Evolutionary conservation across 2,113 vertebrate species (phyloP), one percentile per base, ranked within the genome.

Genomic region (Ornithorhynchus anatinus): DNA sequence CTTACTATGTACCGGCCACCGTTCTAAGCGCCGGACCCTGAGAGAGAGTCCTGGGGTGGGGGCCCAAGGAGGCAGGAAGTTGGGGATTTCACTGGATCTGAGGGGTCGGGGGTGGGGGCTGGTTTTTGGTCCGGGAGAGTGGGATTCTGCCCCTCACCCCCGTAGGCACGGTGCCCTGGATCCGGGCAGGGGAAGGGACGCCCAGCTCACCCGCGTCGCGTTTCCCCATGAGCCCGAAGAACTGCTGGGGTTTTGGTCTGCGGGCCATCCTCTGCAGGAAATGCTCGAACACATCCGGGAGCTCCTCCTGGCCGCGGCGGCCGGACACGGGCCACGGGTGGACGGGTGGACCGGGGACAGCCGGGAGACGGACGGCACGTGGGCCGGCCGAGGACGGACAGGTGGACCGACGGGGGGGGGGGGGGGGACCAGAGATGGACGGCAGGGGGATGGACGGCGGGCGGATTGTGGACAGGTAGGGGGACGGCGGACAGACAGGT

Each of bases 201-300:
- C 10, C 42, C 45, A 8, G 77, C 94, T 95, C 90, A 99, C 97
- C 96, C 35, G 92, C 93, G 56, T 97, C 95, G 59, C 97, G 92
- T 70, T 96, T 99, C 71, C 97, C 97, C 97, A 99, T 99, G 75
- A 99, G 93, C 37, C 97, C 97, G 36, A 96, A 95, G 92, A 99
- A 99, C 88, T 98, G 96, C 66, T 96, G 95, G 10, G 96, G 94
- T 72, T 94, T 95, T n/a, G 96, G 97, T 94, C 96, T 96, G 40
- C 97, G 91, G 12, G 95, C 95, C 89, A 97, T 96, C 86, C 97
- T 94, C 90, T 95, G 94, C 60, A 99, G 92, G 27, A 97, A 91
- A 62, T 96, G 95, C 88, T 96, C 95, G 81, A 98, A 91, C 85
- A 90, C 91, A 39, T 92, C 85, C 1, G 91, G 81, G 77, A 93